Evolutionary conservation across 2,888 invertebrate genomes (phyloP), one percentile per base, ranked within the genome.

Genomic region (Morpho deidamia): DNA sequence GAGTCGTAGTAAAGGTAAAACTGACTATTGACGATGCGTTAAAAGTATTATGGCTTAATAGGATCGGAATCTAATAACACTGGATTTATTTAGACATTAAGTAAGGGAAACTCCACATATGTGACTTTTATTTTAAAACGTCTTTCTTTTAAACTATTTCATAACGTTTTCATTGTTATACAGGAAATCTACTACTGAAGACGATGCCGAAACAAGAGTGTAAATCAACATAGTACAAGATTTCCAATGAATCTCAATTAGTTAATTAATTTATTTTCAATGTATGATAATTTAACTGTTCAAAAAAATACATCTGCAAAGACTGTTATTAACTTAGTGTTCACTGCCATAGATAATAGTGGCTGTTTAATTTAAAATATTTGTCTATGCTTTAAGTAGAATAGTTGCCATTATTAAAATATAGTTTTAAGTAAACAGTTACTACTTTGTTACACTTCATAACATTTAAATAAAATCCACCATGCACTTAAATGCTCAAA

Each of bases 161-260:
- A 23, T 23, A 23, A 23, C 23, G 2, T 5, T 23, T 23, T 23
- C 4, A 23, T 33, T 48, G 11, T 32, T 33, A 12, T 41, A 35
- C 75, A 90, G 90, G 89, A 90, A 90, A 85, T 90, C 90, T 87
- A 88, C 88, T 86, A 90, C 87, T 84, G 90, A 90, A 78, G 89
- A 90, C 65, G 90, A 90, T 60, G 88, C 89, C 2, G 90, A 90
- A 65, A 90, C 90, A 48, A 81, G 89, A 79, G 90, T 90, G 53
- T 90, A 78, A 41, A 3, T 11, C 65, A 60, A 66, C 64, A 65
- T 76, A 82, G 81, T 84, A 85, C 83, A 87, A 86, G 84, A 78
- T 87, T 85, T 87, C 88, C 87, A 87, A 83, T 86, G 87, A 86
- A 83, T 88, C 88, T 89, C 88, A 89, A 74, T 80, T 83, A 85